Base-by-base conservation (phyloP, 2,888 invertebrate species). In the Eilema sororculum region DNA sequence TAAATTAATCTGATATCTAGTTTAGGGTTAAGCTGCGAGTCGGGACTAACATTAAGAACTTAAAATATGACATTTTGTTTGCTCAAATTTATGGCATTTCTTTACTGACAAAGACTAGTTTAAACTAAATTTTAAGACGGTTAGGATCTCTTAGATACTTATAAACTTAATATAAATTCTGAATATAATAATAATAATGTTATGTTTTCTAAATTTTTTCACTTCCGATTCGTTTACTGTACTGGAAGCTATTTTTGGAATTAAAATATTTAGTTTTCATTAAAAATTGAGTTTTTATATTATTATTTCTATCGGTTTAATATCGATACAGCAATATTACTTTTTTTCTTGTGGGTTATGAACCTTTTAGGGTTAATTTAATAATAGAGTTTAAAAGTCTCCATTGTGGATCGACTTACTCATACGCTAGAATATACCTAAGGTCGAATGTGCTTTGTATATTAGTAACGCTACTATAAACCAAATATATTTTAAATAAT, bases 341-440 rank as follows among this genome's bases (percentile, higher is more conserved):
- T 81, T 87, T 81, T 87, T 65, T 72, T 67, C 75, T 73, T 77
- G 78, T 80, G 90, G 87, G 94, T 94, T 94, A 78, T 80, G 85
- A 94, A 93, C 94, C 94, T 83, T 76, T 71, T 87, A 87, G 84
- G 65, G 57, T 83, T 84, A 68, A 71, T 74, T 75, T 85, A 83
- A 72, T 81, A 83, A 81, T 80, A 78, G 73, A 77, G 72, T 82
- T 16, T 84, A 80, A 86, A 86, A 82, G 92, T 93, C 90, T 91
- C 92, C 92, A 75, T 75, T 3, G 70, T 76, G 92, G 93, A 91
- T 90, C 60, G 90, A 94, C 90, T n/a, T 83, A 90, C 91, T 94
- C 95, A 95, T 95, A 95, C 94, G 95, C 95, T 95, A 95, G 95
- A 94, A 93, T 93, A 93, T 91, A 94, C 95, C 95, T 94, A 95